Conservation (phyloP, 2,113 vertebrate genomes). For the Prionailurus viverrinus region DNA sequence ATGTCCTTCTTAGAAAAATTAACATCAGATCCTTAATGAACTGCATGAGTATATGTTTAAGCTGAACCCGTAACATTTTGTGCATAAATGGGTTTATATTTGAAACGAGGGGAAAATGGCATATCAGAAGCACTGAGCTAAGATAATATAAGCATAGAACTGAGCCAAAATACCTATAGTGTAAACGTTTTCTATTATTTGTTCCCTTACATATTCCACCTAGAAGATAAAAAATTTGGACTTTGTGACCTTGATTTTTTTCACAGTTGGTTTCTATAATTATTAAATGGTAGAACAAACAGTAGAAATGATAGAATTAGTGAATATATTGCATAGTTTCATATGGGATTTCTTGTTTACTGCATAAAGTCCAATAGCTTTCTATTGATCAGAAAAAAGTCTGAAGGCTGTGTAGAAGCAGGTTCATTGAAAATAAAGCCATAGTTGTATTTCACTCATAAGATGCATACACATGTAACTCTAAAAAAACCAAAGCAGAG, state of each 20-base stretch:
- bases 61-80: neutral
- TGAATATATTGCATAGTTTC: slow-evolving; percentile 9
- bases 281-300: neutral
- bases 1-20: neutral
- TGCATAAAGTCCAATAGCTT: neutral
- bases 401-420: neutral
- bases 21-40: neutral
- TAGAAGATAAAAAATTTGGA: neutral
- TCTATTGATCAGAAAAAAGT: neutral
- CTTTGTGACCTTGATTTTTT: neutral
- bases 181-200: neutral
- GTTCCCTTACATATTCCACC: neutral
- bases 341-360: neutral
- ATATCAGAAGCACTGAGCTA: neutral
- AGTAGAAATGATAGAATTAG: neutral
- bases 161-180: neutral
- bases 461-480: neutral
- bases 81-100: neutral
- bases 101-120: neutral
- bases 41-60: neutral
- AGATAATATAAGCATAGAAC: neutral
- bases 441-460: neutral
- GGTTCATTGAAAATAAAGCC: neutral
- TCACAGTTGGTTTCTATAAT: neutral
- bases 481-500: neutral